Evolutionary conservation across 2,113 vertebrate genomes (phyloP), one percentile per base, ranked within the genome.

Genomic region (Oncorhynchus kisutch): DNA sequence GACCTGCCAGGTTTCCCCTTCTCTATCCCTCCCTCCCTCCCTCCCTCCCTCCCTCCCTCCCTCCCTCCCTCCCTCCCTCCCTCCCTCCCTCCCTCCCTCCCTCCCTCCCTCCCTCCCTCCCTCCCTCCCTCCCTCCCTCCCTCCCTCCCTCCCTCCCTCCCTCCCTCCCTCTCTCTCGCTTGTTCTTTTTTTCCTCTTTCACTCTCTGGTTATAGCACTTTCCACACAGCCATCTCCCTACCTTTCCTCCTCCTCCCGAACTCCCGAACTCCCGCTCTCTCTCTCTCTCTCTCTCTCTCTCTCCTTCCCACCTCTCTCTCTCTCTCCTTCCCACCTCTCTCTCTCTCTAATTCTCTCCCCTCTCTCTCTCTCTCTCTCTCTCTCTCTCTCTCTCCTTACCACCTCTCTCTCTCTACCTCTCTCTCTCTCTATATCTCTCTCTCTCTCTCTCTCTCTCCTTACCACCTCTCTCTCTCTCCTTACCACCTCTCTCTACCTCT

Each of bases 1-100:
- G 87, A 91, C 85, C 81, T 88, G 76, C 75, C 0, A 85, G 85
- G 82, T 81, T 77, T 78, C 81, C 76, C 83, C 76, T 20, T 45
- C 62, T 48, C 64, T 72, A 25, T 25, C 20, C 27, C 60, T 3
- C 16, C 11, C 24, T 70, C 71, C 66, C 72, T 3, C n/a, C 24
- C 24, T 24, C 24, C 1, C 24, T 24, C 24, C 1, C 24, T 75
- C 74, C 9, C 70, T 34, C 4, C 71, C 3, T 25, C 74, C 20
- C 31, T 75, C 66, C 25, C 77, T 57, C 70, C 14, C 49, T 80
- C 54, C 77, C 78, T 60, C 34, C 70, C 54, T 3, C 27, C 76
- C 67, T 73, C 70, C 67, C 69, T 72, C 54, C 77, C 78, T 60
- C 34, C 70, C 54, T 3, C 27, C 76, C 67, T 73, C 70, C 67